Percentiles rank a stretch among this genome's conserved stretches.
These are phyloP conservation scores for Hirudo medicinalis DNA, from an alignment of 1,140 invertebrate species.

Conservation along the genomic window DNA sequence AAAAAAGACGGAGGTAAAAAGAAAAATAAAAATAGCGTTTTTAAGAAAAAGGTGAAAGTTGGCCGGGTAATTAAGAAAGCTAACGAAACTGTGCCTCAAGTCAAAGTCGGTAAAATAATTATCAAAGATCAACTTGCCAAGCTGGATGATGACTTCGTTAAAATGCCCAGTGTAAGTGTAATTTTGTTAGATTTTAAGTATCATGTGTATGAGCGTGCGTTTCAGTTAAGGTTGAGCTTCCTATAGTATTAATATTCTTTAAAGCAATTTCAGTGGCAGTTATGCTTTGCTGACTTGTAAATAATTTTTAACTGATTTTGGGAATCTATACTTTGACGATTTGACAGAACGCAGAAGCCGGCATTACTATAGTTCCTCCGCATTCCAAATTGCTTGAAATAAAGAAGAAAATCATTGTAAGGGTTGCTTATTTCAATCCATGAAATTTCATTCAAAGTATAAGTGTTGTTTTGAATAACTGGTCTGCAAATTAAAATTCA, in stretches of 20 bases:
- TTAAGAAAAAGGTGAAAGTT: slow-evolving; percentile 1
- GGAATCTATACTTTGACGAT: no score
- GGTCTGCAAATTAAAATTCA: no score
- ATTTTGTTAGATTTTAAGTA: neutral
- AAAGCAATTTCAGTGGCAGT: neutral
- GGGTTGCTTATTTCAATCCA: no score
- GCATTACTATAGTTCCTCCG: no score
- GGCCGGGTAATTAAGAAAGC: neutral
- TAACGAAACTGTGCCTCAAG: slow-evolving; percentile 9
- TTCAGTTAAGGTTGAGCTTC: neutral
- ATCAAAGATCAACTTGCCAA: slow-evolving; percentile 1
- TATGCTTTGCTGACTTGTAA: neutral
- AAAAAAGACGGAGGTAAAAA: neutral
- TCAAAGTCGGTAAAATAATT: neutral
- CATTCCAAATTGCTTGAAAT: no score
- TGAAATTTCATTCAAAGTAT: no score
- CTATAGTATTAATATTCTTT: neutral
- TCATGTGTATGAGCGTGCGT: neutral
- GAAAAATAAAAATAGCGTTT: neutral
- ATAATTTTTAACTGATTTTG: no score
- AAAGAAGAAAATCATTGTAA: no score
- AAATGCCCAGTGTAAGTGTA: neutral
- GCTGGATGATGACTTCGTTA: neutral
- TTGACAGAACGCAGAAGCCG: no score
- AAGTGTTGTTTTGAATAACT: no score